phyloP scores from a whole-genome alignment of 2,888 invertebrate species.

The Cosmia pyralina region DNA sequence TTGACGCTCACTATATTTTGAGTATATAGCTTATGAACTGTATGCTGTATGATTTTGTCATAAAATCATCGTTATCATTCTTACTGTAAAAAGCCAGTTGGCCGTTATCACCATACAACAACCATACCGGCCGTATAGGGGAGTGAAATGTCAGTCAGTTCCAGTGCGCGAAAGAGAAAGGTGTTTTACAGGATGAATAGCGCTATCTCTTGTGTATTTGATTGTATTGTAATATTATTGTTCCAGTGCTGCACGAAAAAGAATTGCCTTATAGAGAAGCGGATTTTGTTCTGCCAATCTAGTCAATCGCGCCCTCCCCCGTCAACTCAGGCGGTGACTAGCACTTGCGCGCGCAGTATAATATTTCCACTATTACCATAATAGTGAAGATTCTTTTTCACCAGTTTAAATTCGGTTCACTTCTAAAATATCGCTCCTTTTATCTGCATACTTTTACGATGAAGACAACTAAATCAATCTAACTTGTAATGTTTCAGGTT shows the following conservation, averaged over 20 bases:
- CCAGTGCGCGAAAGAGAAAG: background rate
- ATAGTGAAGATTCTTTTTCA: background rate
- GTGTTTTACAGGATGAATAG: background rate
- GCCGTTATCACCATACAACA: background rate
- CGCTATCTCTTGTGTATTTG: background rate
- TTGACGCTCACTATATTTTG: background rate
- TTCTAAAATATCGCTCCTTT: background rate
- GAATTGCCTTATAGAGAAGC: too few species aligned
- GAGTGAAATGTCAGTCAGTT: background rate
- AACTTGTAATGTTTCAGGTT: slow-evolving; percentile 92
- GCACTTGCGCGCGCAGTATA: too few species aligned
- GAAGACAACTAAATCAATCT: background rate
- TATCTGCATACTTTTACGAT: background rate
- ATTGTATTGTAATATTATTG: background rate
- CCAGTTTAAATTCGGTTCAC: background rate
- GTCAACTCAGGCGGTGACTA: too few species aligned
- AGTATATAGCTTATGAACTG: background rate
- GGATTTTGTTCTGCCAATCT: too few species aligned
- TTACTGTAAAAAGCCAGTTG: background rate
- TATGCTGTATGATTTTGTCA: background rate
- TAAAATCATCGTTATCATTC: background rate
- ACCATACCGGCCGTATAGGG: too few species aligned
- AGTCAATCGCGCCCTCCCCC: too few species aligned
- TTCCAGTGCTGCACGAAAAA: background rate
- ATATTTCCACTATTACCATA: background rate